Conservation (phyloP, 1,140 invertebrate genomes). For the Halictus rubicundus region DNA sequence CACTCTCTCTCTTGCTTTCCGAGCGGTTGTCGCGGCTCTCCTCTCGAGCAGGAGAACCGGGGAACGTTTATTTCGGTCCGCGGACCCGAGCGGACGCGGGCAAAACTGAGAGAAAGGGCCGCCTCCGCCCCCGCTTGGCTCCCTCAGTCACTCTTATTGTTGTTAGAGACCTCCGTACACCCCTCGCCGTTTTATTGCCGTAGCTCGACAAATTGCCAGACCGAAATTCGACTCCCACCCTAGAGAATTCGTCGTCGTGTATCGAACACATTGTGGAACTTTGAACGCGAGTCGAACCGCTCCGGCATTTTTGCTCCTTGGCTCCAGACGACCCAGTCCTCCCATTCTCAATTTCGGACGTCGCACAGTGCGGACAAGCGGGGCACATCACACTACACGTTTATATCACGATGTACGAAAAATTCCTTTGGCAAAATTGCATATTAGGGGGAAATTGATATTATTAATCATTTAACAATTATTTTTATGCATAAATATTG, state of each 20-base stretch:
- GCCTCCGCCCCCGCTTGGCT: not conserved
- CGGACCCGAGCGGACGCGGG: not conserved
- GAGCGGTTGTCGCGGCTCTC: not conserved
- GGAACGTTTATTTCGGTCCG: conserved; percentile 59
- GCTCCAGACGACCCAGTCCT: too few species aligned
- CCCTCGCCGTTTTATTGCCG: conserved; percentile 18
- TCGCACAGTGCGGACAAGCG: too few species aligned
- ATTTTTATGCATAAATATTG: too few species aligned
- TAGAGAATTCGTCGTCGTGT: not conserved
- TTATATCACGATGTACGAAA: too few species aligned
- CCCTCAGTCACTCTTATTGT: conserved; percentile 29
- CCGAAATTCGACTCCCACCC: not conserved
- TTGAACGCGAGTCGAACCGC: too few species aligned
- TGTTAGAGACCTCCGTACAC: conserved; percentile 11
- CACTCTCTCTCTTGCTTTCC: too few species aligned
- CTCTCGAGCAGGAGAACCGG: not conserved
- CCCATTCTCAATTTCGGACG: too few species aligned
- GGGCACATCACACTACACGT: too few species aligned
- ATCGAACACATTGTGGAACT: not conserved
- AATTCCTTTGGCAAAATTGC: too few species aligned
- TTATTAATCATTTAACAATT: too few species aligned
- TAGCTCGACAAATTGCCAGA: conserved; percentile 17
- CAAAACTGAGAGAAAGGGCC: conserved; percentile 37
- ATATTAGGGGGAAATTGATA: too few species aligned
- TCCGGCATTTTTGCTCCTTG: too few species aligned